phyloP scores from a whole-genome alignment of 2,888 invertebrate genomes.

The Diadegma fenestrale region DNA sequence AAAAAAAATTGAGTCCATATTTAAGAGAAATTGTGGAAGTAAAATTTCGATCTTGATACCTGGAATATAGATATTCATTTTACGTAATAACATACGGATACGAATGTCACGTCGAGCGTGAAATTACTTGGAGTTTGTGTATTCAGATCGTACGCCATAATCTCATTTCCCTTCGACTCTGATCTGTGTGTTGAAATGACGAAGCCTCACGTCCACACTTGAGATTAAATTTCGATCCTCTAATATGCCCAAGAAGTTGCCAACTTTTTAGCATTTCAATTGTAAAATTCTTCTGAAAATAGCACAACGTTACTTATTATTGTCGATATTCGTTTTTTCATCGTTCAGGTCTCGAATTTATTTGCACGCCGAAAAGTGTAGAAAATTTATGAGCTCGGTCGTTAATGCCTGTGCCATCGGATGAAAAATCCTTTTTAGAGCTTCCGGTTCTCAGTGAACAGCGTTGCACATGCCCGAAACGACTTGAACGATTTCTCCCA shows the following conservation, averaged over 20 bases:
- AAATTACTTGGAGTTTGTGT: conserved; percentile 66
- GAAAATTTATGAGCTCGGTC: conserved; percentile 34
- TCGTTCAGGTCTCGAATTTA: not conserved
- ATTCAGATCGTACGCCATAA: conserved; percentile 62
- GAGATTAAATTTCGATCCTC: conserved; percentile 11
- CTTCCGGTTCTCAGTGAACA: conserved; percentile 52
- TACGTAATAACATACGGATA: conserved; percentile 52
- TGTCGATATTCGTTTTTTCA: not conserved
- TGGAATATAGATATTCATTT: not conserved
- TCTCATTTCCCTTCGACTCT: conserved; percentile 55
- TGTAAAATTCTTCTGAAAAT: not conserved
- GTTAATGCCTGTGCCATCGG: conserved; percentile 20
- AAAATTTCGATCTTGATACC: not conserved
- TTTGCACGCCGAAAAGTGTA: not conserved
- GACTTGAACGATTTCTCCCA: conserved; percentile 40
- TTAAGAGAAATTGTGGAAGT: too few relatives aligned
- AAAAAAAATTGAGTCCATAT: too few relatives aligned
- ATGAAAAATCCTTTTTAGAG: conserved; percentile 51
- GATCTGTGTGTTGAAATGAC: not conserved
- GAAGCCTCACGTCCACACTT: conserved; percentile 7
- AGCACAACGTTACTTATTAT: not conserved
- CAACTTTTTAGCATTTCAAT: not conserved
- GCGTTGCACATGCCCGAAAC: conserved; percentile 15
- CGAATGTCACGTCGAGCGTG: conserved; percentile 60
- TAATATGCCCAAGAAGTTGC: not conserved